A percentile compares a stretch with the other conserved stretches of the same genome.
These are phyloP conservation scores for Mechanitis mazaeus DNA, from an alignment of 2,888 invertebrate genomes.

Conservation along the genomic window DNA sequence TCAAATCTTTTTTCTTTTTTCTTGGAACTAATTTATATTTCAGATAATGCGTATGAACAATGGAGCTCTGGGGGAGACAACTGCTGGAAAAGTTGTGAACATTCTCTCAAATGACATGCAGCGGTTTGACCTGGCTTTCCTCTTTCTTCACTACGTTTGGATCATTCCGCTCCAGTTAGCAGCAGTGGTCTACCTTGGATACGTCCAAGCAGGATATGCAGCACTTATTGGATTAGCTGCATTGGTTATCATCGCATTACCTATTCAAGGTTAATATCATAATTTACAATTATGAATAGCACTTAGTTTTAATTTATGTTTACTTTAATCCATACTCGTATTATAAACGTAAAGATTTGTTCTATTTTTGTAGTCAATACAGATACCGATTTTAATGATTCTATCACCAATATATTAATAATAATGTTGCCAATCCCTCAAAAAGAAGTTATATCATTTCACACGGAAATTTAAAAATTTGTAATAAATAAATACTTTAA, in stretches of 20 bases:
- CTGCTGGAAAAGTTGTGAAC: constrained; percentile 92
- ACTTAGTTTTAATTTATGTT: too few species aligned
- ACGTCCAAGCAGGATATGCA: constrained; percentile 79
- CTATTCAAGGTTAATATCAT: constrained; percentile 80
- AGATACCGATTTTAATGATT: too few species aligned
- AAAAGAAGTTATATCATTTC: too few species aligned
- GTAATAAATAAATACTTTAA: too few species aligned
- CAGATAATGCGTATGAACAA: constrained; percentile 71
- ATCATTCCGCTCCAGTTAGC: constrained; percentile 82
- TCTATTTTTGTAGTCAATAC: too few species aligned
- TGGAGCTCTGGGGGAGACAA: constrained; percentile 85
- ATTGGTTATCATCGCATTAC: constrained; percentile 82
- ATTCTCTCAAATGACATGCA: constrained; percentile 91
- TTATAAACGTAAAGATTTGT: too few species aligned
- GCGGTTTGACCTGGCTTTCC: constrained; percentile 85
- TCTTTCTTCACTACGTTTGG: constrained; percentile 88
- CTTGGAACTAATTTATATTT: constrained; percentile 9
- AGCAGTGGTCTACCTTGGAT: constrained; percentile 83
- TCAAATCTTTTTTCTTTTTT: too few species aligned
- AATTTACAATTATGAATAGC: too few species aligned
- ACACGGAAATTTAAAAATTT: too few species aligned
- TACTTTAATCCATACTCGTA: too few species aligned
- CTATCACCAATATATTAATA: too few species aligned
- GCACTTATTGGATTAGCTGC: constrained; percentile 82
- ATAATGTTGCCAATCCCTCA: too few species aligned